phyloP scores from a whole-genome alignment of 2,888 invertebrate genomes.

The Dugesia japonica region DNA sequence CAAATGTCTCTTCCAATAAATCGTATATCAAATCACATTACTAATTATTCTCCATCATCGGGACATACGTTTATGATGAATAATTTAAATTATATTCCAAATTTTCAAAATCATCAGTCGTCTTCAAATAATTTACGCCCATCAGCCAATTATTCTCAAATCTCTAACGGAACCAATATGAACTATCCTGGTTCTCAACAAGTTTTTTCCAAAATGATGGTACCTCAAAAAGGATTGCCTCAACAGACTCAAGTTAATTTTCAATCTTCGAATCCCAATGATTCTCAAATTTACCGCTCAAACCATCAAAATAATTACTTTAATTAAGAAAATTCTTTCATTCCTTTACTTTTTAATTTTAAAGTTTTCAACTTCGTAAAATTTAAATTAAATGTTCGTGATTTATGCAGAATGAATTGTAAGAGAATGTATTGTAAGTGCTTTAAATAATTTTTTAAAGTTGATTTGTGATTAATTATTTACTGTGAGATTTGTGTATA shows the following conservation, averaged over 20 bases:
- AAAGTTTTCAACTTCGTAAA: background rate
- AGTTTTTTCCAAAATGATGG: constrained; percentile 12
- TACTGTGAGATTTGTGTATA: constrained; percentile 20
- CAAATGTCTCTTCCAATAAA: constrained; percentile 7
- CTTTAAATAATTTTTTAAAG: background rate
- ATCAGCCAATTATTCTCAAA: background rate
- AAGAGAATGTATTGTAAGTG: constrained; percentile 3
- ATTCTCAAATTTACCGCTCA: background rate
- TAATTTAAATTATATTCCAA: background rate
- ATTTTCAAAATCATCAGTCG: background rate
- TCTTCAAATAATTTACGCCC: background rate
- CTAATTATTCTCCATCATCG: background rate
- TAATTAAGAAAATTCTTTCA: constrained; percentile 16
- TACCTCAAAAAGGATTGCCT: constrained; percentile 1
- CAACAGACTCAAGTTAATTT: background rate
- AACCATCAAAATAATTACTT: background rate
- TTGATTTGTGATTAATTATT: background rate
- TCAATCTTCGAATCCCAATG: constrained; percentile 8
- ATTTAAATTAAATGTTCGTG: background rate
- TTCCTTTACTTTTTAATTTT: constrained; percentile 2
- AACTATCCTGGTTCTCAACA: constrained; percentile 8
- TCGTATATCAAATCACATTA: background rate
- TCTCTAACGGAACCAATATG: background rate
- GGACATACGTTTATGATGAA: background rate
- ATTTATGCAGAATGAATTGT: constrained; percentile 9